These are phyloP conservation scores for Brachirus orientalis DNA, from an alignment of 2,113 vertebrate species.

Conservation along the genomic window DNA sequence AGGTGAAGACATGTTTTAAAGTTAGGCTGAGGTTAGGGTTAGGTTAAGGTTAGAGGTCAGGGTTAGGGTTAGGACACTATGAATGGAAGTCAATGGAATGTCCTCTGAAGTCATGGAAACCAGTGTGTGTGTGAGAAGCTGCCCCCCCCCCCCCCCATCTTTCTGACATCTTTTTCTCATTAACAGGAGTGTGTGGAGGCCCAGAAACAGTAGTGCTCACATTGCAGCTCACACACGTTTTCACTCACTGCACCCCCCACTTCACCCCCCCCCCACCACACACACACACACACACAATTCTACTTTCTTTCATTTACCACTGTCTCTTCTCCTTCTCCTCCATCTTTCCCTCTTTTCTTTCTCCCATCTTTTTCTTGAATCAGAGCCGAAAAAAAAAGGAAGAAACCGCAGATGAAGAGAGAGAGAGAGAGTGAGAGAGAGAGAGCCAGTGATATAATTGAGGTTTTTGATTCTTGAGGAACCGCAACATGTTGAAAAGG, in stretches of 20 bases:
- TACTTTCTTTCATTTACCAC: constrained; percentile 21
- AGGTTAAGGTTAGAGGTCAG: no score
- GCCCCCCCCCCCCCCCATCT: constrained; percentile 56
- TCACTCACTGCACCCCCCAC: neutral
- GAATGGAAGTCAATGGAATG: no score
- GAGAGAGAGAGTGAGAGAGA: constrained; percentile 12
- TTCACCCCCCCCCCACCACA: constrained; percentile 27
- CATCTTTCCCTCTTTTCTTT: no score
- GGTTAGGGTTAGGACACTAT: no score
- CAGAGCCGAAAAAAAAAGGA: constrained; percentile 15
- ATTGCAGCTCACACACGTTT: constrained; percentile 60
- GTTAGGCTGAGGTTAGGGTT: no score
- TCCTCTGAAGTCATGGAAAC: no score
- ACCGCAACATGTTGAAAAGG: constrained; percentile 74
- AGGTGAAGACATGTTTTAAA: no score
- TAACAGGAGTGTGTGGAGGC: constrained; percentile 75
- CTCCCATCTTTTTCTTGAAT: constrained; percentile 34
- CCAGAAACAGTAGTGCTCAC: constrained; percentile 79
- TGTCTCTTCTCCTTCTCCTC: constrained; percentile 14
- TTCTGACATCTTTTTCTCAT: constrained; percentile 83
- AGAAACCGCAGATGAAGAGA: constrained; percentile 34
- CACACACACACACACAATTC: no score
- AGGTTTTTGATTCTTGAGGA: constrained; percentile 57
- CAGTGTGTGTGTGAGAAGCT: constrained; percentile 20
- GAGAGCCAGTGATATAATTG: constrained; percentile 63